Evolutionary conservation across 2,888 invertebrate species (phyloP).

Genomic region (Polymixis lichenea): DNA sequence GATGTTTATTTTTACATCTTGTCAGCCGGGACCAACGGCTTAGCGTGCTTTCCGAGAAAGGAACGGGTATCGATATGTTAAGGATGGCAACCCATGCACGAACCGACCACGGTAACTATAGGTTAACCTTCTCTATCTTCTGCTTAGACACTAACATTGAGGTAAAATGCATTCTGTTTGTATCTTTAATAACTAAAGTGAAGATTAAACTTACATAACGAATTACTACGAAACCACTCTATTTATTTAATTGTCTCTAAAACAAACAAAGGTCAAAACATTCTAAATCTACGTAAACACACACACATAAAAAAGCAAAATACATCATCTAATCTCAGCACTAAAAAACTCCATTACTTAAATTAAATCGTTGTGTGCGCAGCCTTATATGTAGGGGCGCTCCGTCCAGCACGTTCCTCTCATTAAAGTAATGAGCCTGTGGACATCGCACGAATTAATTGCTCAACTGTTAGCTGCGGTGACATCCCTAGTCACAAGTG

Average conservation of each 20-base stretch:
- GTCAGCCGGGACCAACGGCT: too few species aligned
- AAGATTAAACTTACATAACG: neutral
- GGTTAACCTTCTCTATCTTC: too few species aligned
- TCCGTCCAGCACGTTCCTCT: slow-evolving; percentile 74
- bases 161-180: neutral
- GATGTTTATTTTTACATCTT: too few species aligned
- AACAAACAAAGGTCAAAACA: slow-evolving; percentile 7
- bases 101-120: too few species aligned
- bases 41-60: too few species aligned
- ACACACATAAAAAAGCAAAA: slow-evolving; percentile 24
- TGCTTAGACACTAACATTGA: neutral
- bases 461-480: slow-evolving; percentile 68
- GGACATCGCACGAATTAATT: slow-evolving; percentile 82
- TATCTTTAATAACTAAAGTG: neutral
- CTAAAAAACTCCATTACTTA: slow-evolving; percentile 50
- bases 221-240: neutral
- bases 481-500: slow-evolving; percentile 65
- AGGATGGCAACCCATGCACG: too few species aligned
- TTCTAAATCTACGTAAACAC: slow-evolving; percentile 1
- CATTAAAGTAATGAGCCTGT: slow-evolving; percentile 84
- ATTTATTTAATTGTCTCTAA: neutral
- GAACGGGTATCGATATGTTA: too few species aligned
- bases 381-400: slow-evolving; percentile 68
- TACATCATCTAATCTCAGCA: slow-evolving; percentile 38
- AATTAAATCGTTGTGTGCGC: slow-evolving; percentile 53